Evolutionary conservation across 1,140 invertebrate genomes (phyloP), one percentile per base, ranked within the genome.

Genomic region (Drosophila mayri): DNA sequence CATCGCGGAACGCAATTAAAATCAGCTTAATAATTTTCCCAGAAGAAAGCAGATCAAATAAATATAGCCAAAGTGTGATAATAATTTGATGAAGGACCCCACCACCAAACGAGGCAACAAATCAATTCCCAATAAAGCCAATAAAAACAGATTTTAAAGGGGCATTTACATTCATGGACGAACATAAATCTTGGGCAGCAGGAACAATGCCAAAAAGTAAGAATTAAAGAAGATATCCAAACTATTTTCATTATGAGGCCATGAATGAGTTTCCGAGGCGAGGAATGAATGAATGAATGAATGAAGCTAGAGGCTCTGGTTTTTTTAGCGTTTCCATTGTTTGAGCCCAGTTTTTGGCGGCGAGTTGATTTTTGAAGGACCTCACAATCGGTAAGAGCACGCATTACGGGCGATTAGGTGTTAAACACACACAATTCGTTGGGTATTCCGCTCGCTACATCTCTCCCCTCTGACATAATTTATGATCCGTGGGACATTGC

Each of bases 141-240:
- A 90, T 87, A 87, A 87, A 87, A 87, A 88, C 87, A 83, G 80
- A 88, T 87, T 57, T 87, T 87, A 67, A 88, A 63, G 76, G 77
- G 76, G 80, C 80, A 88, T 88, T 88, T 85, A 88, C 85, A 88
- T 88, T 88, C 85, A 88, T 80, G 66, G 55, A 79, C 77, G 78
- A 57, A 88, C 85, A 88, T 88, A 88, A 88, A 88, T 88, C 85
- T 88, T 66, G 18, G 37, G 20, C 20, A 10, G 9, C 16, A 40
- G 25, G 58, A 60, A 83, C 76, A 83, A 83, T 76, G 62, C 70
- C 54, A 35, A 49, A 77, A 35, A 62, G 62, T 57, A 52, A 41
- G 57, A 67, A 68, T 40, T 60, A 50, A 79, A 70, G 65, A 55
- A 63, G 85, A 88, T 66, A 90, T 66, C 62, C 58, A 84, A 88